phyloP scores from a whole-genome alignment of 2,888 invertebrate genomes.

The Acronicta alni region DNA sequence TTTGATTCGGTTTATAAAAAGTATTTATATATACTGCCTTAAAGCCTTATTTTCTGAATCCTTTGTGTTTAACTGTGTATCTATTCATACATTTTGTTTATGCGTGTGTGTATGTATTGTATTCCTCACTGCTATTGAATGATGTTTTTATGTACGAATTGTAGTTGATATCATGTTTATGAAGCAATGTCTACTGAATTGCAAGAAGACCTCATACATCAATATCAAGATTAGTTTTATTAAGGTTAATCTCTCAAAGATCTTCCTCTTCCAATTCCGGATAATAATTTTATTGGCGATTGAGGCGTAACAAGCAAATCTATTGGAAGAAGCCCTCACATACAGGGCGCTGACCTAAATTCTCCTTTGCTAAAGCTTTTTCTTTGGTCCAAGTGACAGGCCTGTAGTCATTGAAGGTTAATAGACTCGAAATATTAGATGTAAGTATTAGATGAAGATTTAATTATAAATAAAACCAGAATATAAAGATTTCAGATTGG shows the following conservation, averaged over 20 bases:
- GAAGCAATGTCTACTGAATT: background rate
- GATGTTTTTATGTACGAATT: background rate
- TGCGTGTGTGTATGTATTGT: no score
- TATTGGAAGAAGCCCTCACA: slow-evolving; percentile 80
- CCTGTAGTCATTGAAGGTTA: slow-evolving; percentile 1
- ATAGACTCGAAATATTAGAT: background rate
- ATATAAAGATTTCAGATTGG: no score
- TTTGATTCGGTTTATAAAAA: no score
- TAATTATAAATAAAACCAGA: no score
- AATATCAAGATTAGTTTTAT: slow-evolving; percentile 44
- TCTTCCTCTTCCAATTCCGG: slow-evolving; percentile 53
- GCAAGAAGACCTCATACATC: slow-evolving; percentile 5
- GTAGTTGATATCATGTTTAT: no score
- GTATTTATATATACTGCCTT: no score
- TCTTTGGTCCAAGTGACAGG: slow-evolving; percentile 52
- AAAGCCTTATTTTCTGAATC: no score
- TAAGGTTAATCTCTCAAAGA: slow-evolving; percentile 61
- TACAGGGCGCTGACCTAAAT: slow-evolving; percentile 77
- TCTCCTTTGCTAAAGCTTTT: slow-evolving; percentile 63
- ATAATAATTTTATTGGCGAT: slow-evolving; percentile 74
- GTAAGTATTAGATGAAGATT: no score
- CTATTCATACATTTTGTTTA: no score
- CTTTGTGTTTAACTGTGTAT: no score
- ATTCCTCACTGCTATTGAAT: background rate
- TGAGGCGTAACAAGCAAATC: slow-evolving; percentile 78